Conservation (phyloP, 1,140 invertebrate species). For the Cotesia vestalis region DNA sequence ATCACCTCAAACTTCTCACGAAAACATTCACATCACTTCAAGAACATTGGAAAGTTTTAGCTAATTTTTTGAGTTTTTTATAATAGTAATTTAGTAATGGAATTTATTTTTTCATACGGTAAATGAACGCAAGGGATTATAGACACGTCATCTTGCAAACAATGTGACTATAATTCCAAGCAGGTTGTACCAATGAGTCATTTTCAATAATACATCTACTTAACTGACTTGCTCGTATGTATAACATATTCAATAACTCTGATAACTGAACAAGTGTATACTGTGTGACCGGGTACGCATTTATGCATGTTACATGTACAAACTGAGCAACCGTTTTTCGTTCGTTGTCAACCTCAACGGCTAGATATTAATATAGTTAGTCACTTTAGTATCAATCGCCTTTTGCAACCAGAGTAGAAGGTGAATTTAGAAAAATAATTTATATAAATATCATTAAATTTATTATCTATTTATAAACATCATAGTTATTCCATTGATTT, state of each 20-base stretch:
- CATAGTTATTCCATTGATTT: no score
- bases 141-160: constrained; percentile 16
- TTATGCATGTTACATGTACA: not conserved
- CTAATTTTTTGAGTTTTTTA: not conserved
- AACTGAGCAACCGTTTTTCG: constrained; percentile 23
- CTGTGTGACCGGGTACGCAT: constrained; percentile 9
- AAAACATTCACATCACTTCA: not conserved
- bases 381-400: no score
- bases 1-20: constrained; percentile 27
- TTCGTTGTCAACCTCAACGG: constrained; percentile 26
- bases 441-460: no score
- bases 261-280: constrained; percentile 21
- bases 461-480: no score
- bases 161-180: constrained; percentile 14
- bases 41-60: not conserved
- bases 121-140: constrained; percentile 14
- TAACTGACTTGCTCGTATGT: constrained; percentile 22
- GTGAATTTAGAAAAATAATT: no score
- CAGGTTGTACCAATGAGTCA: constrained; percentile 8
- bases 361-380: not conserved
- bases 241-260: constrained; percentile 26
- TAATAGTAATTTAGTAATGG: no score
- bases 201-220: constrained; percentile 1
- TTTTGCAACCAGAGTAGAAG: no score
- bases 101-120: not conserved